Base-by-base conservation (phyloP, 2,888 invertebrate species). In the Drosophila mettleri region DNA sequence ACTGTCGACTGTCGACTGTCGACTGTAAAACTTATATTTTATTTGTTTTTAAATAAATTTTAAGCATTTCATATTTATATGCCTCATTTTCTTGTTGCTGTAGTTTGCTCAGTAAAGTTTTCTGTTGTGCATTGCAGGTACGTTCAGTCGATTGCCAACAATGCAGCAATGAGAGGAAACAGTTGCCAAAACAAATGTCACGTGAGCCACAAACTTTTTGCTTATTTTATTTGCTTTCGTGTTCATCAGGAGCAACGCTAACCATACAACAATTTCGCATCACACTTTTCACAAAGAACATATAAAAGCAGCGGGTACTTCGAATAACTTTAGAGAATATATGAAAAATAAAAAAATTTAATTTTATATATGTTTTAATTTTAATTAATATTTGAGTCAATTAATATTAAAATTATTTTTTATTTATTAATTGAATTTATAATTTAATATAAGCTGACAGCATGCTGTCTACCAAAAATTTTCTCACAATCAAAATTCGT, bases 131-230 rank as follows among this genome's bases (percentile, higher is more conserved):
- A 55, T 81, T 81, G 60, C 83, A 83, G 83, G 83, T 82, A 83
- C 74, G 79, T 81, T 62, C 45, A 59, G 65, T 78, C 78, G 74
- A 74, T 69, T 62, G 78, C 39, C 63, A 69, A 61, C 69, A 69
- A 49, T 48, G 60, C 65, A 53, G 22, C 55, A 59, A 53, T 57
- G 61, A 39, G 49, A 62, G 55, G 66, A 73, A 74, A 62, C 65
- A 57, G 62, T 67, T 66, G 81, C 81, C 82, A 81, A 80, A 79
- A 79, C 74, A 83, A 82, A 82, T 84, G 72, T 81, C 82, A 82
- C 82, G 82, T 82, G 79, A 81, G 82, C 79, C 70, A 60, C 59
- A 72, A 74, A 71, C 53, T 67, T 63, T 48, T 58, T 59, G 48
- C 31, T 31, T 51, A 33, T 34, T 59, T 29, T 29, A 43, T 52